Conservation (phyloP, 92 coral and sea anemone species). For the Parazoanthus atlanticus region DNA sequence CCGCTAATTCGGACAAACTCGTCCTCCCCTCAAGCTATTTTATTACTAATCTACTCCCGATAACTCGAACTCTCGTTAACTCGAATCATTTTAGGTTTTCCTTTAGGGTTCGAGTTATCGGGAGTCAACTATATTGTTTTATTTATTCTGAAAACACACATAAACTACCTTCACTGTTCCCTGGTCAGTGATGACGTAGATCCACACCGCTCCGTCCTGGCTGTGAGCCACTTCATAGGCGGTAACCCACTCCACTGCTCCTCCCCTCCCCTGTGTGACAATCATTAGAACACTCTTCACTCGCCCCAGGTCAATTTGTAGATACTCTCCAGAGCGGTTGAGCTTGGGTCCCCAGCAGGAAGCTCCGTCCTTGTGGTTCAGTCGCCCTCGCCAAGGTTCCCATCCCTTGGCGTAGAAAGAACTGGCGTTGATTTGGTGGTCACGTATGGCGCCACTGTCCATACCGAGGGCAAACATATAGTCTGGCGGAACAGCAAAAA, state of each 20-base stretch:
- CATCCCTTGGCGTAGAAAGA: background rate
- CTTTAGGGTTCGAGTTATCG: background rate
- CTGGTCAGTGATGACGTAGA: too few species aligned
- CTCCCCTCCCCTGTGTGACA: background rate
- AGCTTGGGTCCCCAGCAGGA: background rate
- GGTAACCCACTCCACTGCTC: background rate
- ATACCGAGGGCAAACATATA: background rate
- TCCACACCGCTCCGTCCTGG: background rate
- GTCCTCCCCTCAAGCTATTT: too few species aligned
- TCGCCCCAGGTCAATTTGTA: constrained; percentile 6
- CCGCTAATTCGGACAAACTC: too few species aligned
- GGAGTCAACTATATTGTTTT: background rate
- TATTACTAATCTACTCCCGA: too few species aligned
- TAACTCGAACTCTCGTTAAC: too few species aligned
- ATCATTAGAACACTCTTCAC: background rate
- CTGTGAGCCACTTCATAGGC: constrained; percentile 7
- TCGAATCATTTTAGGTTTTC: background rate
- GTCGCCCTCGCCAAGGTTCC: constrained; percentile 14
- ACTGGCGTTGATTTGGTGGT: constrained; percentile 7
- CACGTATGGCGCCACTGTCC: background rate
- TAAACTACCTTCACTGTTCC: background rate
- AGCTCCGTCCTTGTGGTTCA: background rate
- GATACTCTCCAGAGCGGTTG: background rate
- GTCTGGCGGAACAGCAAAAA: background rate
- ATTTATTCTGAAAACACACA: background rate